phyloP scores from a whole-genome alignment of 1,140 invertebrate species.

The Mylabris phalerata region DNA sequence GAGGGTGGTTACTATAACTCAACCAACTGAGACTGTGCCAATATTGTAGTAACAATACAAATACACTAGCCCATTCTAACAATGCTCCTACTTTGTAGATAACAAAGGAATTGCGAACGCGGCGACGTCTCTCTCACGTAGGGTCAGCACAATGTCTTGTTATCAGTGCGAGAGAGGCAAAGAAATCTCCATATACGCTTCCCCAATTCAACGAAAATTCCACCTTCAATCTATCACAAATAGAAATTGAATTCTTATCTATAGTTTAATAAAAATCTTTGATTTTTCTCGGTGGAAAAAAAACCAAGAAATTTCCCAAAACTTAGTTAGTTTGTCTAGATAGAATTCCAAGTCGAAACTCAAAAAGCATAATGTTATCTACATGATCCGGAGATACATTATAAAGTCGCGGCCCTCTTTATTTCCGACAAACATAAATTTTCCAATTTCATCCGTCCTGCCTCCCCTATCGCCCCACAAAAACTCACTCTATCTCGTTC shows the following conservation, averaged over 20 bases:
- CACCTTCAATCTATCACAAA: too few species aligned
- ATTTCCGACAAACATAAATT: constrained; percentile 40
- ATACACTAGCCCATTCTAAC: constrained; percentile 24
- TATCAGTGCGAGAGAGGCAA: background rate
- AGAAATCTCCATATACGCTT: too few species aligned
- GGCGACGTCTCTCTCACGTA: constrained; percentile 31
- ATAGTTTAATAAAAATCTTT: too few species aligned
- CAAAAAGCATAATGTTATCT: too few species aligned
- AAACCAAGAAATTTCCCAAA: constrained; percentile 1
- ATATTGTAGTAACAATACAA: background rate
- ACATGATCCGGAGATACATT: constrained; percentile 18
- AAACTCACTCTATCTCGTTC: background rate
- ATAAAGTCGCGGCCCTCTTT: constrained; percentile 31
- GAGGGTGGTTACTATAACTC: constrained; percentile 42
- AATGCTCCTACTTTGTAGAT: constrained; percentile 31
- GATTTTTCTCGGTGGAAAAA: constrained; percentile 1
- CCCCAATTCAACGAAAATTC: too few species aligned
- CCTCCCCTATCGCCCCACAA: constrained; percentile 1
- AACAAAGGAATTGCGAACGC: constrained; percentile 42
- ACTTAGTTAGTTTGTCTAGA: background rate
- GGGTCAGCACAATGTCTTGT: constrained; percentile 29
- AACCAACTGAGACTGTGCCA: constrained; percentile 28
- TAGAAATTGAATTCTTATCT: too few species aligned
- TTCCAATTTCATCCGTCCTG: constrained; percentile 38
- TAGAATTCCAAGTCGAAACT: too few species aligned